Conservation (phyloP, 2,113 vertebrate genomes). For the Notothenia coriiceps region DNA sequence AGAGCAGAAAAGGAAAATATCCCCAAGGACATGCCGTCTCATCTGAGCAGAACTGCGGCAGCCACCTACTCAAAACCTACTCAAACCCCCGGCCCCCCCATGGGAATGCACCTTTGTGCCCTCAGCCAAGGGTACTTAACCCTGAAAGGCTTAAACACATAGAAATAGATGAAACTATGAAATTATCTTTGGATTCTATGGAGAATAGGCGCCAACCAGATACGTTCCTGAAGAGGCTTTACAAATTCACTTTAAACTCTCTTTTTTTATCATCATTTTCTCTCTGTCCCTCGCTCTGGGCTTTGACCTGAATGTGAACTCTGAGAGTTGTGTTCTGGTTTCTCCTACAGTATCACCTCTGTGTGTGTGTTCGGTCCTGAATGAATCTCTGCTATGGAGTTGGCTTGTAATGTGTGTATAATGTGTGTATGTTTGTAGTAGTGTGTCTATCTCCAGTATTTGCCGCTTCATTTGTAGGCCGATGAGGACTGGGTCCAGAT, state of each 20-base stretch:
- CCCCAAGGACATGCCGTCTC: constrained; percentile 51
- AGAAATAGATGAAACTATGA: constrained; percentile 53
- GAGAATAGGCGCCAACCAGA: constrained; percentile 48
- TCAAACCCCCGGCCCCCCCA: constrained; percentile 45
- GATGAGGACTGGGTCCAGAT: constrained; percentile 24
- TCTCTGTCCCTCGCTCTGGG: not conserved
- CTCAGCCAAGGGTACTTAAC: constrained; percentile 72
- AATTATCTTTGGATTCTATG: constrained; percentile 55
- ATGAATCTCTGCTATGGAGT: constrained; percentile 4
- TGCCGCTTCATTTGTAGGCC: constrained; percentile 34
- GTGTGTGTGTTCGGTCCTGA: constrained; percentile 21
- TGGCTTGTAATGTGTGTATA: constrained; percentile 7
- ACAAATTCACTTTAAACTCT: constrained; percentile 29
- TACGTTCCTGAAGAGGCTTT: constrained; percentile 42
- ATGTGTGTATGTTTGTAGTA: constrained; percentile 15
- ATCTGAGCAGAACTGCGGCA: constrained; percentile 43
- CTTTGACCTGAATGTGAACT: constrained; percentile 39
- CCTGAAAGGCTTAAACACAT: constrained; percentile 67
- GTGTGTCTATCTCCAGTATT: constrained; percentile 19
- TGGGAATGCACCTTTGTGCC: constrained; percentile 50
- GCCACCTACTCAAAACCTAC: constrained; percentile 45
- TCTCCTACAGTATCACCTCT: constrained; percentile 13
- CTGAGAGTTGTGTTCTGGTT: constrained; percentile 22
- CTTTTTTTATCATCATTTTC: not conserved
- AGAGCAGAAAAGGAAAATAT: constrained; percentile 34